Evolutionary conservation across 1,140 invertebrate genomes (phyloP).

Genomic region (Camponotus vicinus): DNA sequence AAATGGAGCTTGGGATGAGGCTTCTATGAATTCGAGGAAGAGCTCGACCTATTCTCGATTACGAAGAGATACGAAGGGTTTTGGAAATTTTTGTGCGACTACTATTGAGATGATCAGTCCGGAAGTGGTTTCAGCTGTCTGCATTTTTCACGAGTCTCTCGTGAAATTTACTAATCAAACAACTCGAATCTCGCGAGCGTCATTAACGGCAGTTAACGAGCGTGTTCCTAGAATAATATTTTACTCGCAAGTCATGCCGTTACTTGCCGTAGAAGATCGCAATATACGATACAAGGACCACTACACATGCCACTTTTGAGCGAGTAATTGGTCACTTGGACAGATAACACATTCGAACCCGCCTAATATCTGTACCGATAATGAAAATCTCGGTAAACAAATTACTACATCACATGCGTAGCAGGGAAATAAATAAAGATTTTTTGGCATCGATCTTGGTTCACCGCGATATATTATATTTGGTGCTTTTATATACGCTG

Average conservation of each 20-base stretch:
- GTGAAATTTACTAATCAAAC: constrained; percentile 13
- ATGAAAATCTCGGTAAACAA: constrained; percentile 18
- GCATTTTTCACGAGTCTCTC: constrained; percentile 1
- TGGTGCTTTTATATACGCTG: background rate
- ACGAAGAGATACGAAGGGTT: background rate
- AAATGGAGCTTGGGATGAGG: background rate
- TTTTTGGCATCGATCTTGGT: background rate
- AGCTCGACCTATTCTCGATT: background rate
- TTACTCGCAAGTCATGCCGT: constrained; percentile 46
- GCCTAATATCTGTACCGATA: constrained; percentile 34
- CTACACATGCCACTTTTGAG: constrained; percentile 31
- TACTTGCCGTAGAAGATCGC: constrained; percentile 33
- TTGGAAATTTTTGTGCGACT: background rate
- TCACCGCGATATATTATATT: background rate
- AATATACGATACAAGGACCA: constrained; percentile 38
- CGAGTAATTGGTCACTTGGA: constrained; percentile 29
- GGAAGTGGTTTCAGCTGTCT: constrained; percentile 21
- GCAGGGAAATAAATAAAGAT: constrained; percentile 23
- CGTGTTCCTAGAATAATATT: constrained; percentile 27
- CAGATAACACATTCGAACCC: constrained; percentile 26
- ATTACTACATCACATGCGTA: background rate
- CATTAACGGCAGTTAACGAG: constrained; percentile 37
- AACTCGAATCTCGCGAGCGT: background rate
- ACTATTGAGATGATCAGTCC: background rate
- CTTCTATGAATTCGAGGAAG: background rate